Evolutionary conservation across 2,888 invertebrate species (phyloP).

Genomic region (Deilephila porcellus): DNA sequence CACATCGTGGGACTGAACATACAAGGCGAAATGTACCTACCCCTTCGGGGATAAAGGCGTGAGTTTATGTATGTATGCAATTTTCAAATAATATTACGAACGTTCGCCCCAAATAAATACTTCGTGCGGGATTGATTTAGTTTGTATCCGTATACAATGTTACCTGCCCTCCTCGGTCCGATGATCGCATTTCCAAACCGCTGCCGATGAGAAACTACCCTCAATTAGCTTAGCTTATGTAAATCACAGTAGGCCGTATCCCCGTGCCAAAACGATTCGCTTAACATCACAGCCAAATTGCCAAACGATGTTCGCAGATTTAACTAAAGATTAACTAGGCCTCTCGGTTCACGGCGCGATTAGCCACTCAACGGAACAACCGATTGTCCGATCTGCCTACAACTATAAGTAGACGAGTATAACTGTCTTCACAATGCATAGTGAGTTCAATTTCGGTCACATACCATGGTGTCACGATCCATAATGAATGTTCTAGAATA

Average conservation of each 20-base stretch:
- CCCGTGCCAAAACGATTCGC: slow-evolving; percentile 22
- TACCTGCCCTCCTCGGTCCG: too few relatives aligned
- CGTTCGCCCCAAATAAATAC: too few relatives aligned
- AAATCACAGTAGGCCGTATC: not conserved
- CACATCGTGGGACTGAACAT: too few relatives aligned
- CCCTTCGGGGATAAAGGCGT: too few relatives aligned
- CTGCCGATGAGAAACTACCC: not conserved
- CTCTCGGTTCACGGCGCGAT: not conserved
- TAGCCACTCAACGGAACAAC: not conserved
- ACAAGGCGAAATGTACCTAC: too few relatives aligned
- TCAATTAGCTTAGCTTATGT: slow-evolving; percentile 3
- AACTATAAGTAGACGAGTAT: slow-evolving; percentile 1
- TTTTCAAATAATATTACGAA: too few relatives aligned
- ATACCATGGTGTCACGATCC: slow-evolving; percentile 12
- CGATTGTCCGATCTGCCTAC: not conserved
- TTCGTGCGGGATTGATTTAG: too few relatives aligned
- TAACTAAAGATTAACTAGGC: slow-evolving; percentile 15
- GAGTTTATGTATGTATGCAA: too few relatives aligned
- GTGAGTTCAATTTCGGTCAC: slow-evolving; percentile 6
- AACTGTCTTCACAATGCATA: slow-evolving; percentile 19
- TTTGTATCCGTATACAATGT: too few relatives aligned
- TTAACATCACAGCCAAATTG: slow-evolving; percentile 15
- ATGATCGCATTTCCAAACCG: not conserved
- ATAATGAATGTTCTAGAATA: not conserved
- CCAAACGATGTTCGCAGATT: slow-evolving; percentile 15